phyloP scores from a whole-genome alignment of 2,113 vertebrate species.

The Lophotis ruficrista region DNA sequence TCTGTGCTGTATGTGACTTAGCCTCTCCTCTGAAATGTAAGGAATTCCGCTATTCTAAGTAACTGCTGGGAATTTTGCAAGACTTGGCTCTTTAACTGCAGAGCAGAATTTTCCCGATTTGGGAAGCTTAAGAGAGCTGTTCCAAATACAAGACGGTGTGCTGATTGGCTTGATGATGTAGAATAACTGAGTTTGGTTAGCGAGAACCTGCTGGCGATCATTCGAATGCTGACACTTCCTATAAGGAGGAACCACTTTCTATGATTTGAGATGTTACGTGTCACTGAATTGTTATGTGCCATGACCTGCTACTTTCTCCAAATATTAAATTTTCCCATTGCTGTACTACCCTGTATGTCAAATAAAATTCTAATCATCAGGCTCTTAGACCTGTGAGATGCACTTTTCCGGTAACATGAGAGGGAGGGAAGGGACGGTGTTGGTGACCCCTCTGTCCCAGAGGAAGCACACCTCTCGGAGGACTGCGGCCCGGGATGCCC shows the following conservation, averaged over 20 bases:
- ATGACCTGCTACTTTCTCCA: not conserved
- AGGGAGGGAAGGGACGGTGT: not conserved
- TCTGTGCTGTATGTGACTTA: not conserved
- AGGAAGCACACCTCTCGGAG: not conserved
- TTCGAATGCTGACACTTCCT: not conserved
- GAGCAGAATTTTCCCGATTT: not conserved
- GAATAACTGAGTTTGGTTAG: not conserved
- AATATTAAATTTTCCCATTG: not conserved
- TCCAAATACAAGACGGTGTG: not conserved
- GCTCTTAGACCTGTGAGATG: not conserved
- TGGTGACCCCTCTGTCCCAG: not conserved
- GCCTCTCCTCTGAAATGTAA: not conserved
- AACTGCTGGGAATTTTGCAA: not conserved
- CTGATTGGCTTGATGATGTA: not conserved
- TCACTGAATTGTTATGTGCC: not conserved
- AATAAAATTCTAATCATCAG: not conserved
- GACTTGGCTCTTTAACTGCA: not conserved
- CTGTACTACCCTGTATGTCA: not conserved
- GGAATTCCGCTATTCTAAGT: not conserved
- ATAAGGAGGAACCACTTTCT: not conserved
- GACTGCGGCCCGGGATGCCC: not conserved
- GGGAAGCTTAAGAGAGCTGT: not conserved
- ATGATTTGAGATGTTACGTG: not conserved
- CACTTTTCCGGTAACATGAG: not conserved
- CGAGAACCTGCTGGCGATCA: not conserved